Conservation (phyloP, 2,113 vertebrate species). For the Sus scrofa region DNA sequence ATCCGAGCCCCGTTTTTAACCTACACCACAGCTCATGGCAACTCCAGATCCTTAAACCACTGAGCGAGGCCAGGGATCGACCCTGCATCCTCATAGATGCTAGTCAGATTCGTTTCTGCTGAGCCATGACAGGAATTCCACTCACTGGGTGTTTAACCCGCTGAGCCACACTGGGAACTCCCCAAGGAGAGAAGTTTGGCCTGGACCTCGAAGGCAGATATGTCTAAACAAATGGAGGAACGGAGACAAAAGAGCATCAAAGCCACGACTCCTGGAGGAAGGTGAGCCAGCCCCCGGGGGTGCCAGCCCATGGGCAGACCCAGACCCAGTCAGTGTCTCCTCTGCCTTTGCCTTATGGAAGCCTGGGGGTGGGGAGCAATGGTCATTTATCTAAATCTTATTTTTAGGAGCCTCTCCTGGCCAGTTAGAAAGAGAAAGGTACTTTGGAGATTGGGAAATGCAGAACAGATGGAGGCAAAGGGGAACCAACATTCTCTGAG, state of each 20-base stretch:
- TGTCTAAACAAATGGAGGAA: background rate
- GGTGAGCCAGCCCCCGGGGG: background rate
- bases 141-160: no score
- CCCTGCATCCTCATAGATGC: no score
- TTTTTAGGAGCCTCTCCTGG: background rate
- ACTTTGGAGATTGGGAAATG: background rate
- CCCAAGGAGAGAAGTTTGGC: background rate
- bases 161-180: no score
- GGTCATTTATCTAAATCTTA: background rate
- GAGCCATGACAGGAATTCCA: no score
- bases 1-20: no score
- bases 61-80: no score
- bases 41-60: no score
- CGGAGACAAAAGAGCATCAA: background rate
- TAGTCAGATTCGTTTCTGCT: no score
- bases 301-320: background rate
- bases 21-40: no score
- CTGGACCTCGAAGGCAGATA: background rate
- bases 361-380: background rate
- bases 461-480: background rate
- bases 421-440: background rate
- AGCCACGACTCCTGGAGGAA: background rate
- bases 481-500: background rate
- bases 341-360: background rate
- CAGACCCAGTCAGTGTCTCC: accelerated